phyloP scores from a whole-genome alignment of 1,140 invertebrate species.

The Apis cerana region DNA sequence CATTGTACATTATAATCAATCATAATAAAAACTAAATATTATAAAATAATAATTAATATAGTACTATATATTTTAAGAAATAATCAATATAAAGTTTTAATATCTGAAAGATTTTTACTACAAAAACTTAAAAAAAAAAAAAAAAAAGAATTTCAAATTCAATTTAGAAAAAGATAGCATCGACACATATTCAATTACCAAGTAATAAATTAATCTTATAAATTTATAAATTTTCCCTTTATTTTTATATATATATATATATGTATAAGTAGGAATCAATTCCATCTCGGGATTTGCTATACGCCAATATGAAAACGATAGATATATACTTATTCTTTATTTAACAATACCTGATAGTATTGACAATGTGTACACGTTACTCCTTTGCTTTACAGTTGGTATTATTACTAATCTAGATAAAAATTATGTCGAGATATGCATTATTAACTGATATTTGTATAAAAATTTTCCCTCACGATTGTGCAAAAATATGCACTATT shows the following conservation, averaged over 20 bases:
- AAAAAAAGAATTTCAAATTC: neutral
- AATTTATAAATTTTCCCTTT: conserved; percentile 4
- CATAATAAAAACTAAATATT: conserved; percentile 7
- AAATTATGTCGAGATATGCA: conserved; percentile 41
- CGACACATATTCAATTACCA: neutral
- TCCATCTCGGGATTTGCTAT: conserved; percentile 9
- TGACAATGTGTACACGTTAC: conserved; percentile 56
- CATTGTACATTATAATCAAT: neutral
- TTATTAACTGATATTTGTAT: conserved; percentile 57
- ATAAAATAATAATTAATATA: neutral
- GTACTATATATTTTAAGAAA: neutral
- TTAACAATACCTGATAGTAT: conserved; percentile 56
- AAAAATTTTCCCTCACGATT: conserved; percentile 45
- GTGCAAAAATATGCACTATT: conserved; percentile 29
- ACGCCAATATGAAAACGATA: conserved; percentile 27
- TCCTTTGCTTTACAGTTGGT: conserved; percentile 49
- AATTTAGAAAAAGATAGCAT: neutral
- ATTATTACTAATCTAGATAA: conserved; percentile 52
- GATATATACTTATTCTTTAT: conserved; percentile 54
- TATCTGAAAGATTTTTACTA: neutral
- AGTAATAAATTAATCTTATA: neutral
- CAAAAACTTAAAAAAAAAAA: neutral
- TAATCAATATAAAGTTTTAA: neutral
- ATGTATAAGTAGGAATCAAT: neutral
- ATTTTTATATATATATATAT: neutral